Evolutionary conservation across 2,797 vertebrate genomes (phyloP).

Genomic region (Petrocephalus sullivani): DNA sequence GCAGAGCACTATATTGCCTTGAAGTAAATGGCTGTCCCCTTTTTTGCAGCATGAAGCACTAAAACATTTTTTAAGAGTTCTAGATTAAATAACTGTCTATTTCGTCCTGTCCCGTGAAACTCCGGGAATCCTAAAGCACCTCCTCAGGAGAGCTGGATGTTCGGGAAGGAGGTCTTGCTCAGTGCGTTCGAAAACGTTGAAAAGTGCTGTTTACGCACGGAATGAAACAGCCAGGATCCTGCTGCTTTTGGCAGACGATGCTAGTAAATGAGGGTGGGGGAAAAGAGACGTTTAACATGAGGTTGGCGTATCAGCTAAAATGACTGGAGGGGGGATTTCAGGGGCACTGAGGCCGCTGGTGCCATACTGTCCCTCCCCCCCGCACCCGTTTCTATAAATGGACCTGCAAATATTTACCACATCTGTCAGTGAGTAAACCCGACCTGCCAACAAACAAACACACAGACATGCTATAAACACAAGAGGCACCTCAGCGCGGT

Average conservation of each 20-base stretch:
- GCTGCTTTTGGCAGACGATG: not conserved
- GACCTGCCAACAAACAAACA: not conserved
- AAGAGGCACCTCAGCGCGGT: not conserved
- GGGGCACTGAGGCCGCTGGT: conserved; percentile 37
- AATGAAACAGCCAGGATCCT: not conserved
- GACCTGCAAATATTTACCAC: conserved; percentile 53
- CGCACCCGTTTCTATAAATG: conserved; percentile 46
- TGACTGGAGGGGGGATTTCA: not conserved
- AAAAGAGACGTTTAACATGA: not conserved
- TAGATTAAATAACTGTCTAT: not conserved
- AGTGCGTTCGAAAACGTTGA: not conserved
- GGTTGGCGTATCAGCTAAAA: not conserved
- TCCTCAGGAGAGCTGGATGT: not conserved
- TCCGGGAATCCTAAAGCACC: not conserved
- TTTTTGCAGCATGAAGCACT: not conserved
- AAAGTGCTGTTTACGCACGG: not conserved
- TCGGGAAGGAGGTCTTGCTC: not conserved
- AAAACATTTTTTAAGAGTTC: not conserved
- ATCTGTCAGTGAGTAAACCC: conserved; percentile 55
- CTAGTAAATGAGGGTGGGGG: not conserved
- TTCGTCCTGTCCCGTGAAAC: not conserved
- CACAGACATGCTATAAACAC: not conserved
- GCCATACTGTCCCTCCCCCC: conserved; percentile 45
- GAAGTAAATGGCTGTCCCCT: not conserved
- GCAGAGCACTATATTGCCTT: not conserved